Percentiles rank a stretch among this genome's conserved stretches.
These are phyloP conservation scores for Sinelater perroti DNA, from an alignment of 2,888 invertebrate species.

Conservation along the genomic window DNA sequence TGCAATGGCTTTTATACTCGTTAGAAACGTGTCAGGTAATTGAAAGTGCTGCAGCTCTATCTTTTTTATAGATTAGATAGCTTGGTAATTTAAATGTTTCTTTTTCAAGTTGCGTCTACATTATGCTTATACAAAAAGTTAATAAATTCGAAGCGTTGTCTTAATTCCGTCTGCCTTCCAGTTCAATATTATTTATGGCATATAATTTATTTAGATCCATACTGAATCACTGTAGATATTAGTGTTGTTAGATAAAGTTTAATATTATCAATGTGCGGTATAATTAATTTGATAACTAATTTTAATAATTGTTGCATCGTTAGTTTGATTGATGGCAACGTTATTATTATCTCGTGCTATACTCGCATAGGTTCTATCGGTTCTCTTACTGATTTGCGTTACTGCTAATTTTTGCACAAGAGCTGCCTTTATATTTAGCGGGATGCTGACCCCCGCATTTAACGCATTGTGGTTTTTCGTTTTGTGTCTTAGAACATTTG, in stretches of 20 bases:
- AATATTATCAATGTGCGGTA: not conserved
- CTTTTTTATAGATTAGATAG: not conserved
- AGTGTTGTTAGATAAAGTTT: not conserved
- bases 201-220: not conserved
- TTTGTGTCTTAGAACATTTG: not conserved
- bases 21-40: not conserved
- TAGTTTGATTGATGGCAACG: not conserved
- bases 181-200: not conserved
- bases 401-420: not conserved
- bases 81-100: not conserved
- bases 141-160: not conserved
- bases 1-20: not conserved
- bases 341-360: not conserved
- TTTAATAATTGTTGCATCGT: not conserved
- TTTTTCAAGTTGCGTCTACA: not conserved
- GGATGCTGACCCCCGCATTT: not conserved
- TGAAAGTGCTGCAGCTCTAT: not conserved
- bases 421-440: not conserved
- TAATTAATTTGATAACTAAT: not conserved
- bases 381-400: not conserved
- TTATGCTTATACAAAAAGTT: not conserved
- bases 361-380: not conserved
- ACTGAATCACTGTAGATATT: not conserved
- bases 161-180: too few species aligned
- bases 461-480: not conserved